These are phyloP conservation scores for Staurois parvus DNA, from an alignment of 2,797 vertebrate species.

Conservation along the genomic window DNA sequence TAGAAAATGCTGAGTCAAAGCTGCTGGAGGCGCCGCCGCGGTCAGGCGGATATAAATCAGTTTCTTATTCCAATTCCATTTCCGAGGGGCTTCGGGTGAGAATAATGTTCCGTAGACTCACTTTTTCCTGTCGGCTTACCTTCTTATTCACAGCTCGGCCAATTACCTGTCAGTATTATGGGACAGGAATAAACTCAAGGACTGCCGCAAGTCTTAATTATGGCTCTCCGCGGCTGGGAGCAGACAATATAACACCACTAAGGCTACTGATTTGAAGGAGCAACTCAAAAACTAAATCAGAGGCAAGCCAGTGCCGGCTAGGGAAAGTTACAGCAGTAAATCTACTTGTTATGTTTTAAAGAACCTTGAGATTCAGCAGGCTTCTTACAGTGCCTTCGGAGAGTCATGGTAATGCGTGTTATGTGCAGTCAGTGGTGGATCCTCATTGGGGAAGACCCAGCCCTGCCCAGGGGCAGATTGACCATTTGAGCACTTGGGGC, in stretches of 20 bases:
- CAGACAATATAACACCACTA: background rate
- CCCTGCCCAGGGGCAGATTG: no score
- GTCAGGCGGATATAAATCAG: conserved; percentile 57
- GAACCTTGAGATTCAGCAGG: no score
- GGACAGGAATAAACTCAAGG: conserved; percentile 46
- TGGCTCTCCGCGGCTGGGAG: background rate
- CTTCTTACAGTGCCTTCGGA: no score
- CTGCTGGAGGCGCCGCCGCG: conserved; percentile 12
- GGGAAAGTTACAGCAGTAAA: no score
- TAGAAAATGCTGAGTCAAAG: conserved; percentile 17
- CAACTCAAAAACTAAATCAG: no score
- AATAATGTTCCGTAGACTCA: conserved; percentile 3
- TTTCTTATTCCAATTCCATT: conserved; percentile 39
- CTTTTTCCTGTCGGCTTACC: conserved; percentile 8
- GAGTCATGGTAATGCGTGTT: no score
- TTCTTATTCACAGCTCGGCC: conserved; percentile 49
- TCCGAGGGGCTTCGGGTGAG: background rate
- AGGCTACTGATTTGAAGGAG: background rate
- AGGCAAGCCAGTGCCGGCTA: no score
- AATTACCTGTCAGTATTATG: conserved; percentile 56
- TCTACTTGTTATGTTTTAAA: no score
- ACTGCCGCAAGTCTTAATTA: conserved; percentile 24
- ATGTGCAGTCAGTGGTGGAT: no score
- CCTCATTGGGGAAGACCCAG: no score
- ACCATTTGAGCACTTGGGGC: no score